Base-by-base conservation (phyloP, 2,888 invertebrate genomes). In the Tetropium fuscum region DNA sequence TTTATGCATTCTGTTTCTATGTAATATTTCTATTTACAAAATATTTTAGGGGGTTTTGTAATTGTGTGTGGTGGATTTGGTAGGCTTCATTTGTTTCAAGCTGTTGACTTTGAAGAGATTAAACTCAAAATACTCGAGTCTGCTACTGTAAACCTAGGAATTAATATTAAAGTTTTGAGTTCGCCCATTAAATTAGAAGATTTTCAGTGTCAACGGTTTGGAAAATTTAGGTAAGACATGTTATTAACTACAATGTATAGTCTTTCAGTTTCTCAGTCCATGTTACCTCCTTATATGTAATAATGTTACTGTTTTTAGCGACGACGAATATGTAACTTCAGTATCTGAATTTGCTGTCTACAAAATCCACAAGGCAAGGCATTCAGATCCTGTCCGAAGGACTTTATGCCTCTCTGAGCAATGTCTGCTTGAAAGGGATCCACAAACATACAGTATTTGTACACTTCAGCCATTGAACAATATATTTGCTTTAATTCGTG, bases 321-420 rank as follows among this genome's bases (percentile, higher is more conserved):
- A 91, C 7, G 99, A 99, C 83, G 95, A 97, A 79, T 94, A 94
- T 78, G 89, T 98, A 77, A 99, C 98, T 2, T 98, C 98, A 0
- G 89, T 98, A 61, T 93, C 95, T 10, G 99, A 99, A 84, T 99
- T 99, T 81, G 89, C 89, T 61, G 97, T 99, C 2, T 95, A 98
- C 79, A 99, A 99, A 84, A 88, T 93, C 70, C 87, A 87, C 71
- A 92, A 93, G 11, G 85, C 88, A 0, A 86, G 95, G 18, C 92
- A 94, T 79, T 87, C 88, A 74, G 96, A 96, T 73, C 91, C 94
- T 0, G 91, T 95, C 71, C 86, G 94, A 64, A 87, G 98, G 55
- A 92, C 95, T 0, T 86, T 99, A 20, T 98, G 98, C 78, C 86
- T 99, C 13, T 95, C 97, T 0, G 98, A 99, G 81, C 92, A 93